These are phyloP conservation scores for Hipparchia semele DNA, from an alignment of 2,888 invertebrate genomes.

Conservation along the genomic window DNA sequence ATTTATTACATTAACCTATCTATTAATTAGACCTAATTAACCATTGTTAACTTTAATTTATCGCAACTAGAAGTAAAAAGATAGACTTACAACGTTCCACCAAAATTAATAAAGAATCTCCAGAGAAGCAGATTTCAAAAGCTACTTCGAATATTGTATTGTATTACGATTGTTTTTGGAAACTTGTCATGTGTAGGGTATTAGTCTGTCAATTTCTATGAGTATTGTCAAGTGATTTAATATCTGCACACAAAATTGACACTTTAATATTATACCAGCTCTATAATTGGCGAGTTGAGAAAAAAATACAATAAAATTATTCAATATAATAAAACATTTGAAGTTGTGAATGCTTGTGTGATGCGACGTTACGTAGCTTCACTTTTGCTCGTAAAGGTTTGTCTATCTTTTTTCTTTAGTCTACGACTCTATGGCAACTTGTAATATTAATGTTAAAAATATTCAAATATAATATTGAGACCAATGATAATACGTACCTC, in stretches of 20 bases:
- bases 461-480: slow-evolving; percentile 14
- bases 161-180: no score
- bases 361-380: not conserved
- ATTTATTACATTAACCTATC: not conserved
- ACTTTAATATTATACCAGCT: not conserved
- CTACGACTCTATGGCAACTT: not conserved
- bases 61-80: not conserved
- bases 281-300: not conserved
- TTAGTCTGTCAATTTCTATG: not conserved
- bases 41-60: slow-evolving; percentile 13
- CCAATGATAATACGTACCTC: slow-evolving; percentile 25
- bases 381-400: not conserved
- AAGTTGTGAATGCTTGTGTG: not conserved
- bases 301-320: not conserved
- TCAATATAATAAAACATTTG: no score
- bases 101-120: not conserved
- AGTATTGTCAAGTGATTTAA: not conserved
- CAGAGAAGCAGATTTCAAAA: not conserved
- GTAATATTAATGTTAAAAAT: not conserved
- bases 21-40: not conserved
- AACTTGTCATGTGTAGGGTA: not conserved
- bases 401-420: slow-evolving; percentile 6
- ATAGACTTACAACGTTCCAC: not conserved
- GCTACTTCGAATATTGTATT: no score
- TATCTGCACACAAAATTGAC: not conserved